These are phyloP conservation scores for Ellobius talpinus DNA, from an alignment of 2,113 vertebrate genomes.

Conservation along the genomic window DNA sequence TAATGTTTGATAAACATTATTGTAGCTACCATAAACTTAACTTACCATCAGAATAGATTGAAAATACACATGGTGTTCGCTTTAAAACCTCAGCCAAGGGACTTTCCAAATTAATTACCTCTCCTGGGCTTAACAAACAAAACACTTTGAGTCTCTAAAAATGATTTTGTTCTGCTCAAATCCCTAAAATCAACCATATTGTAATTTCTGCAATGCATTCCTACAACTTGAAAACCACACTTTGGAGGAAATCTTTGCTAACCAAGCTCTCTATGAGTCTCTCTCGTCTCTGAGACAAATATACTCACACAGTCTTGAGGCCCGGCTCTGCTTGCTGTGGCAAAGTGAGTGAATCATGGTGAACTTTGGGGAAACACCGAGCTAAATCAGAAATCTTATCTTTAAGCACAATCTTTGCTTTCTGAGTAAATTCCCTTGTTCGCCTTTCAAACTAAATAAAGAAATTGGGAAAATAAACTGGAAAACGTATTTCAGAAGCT, in stretches of 20 bases:
- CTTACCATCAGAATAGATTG: conserved; percentile 50
- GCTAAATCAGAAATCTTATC: conserved; percentile 33
- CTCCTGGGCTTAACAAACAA: conserved; percentile 27
- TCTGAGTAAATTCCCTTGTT: conserved; percentile 42
- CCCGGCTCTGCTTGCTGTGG: neutral
- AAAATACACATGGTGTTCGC: conserved; percentile 41
- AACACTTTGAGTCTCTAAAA: conserved; percentile 43
- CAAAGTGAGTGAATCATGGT: neutral
- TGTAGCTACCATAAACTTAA: neutral
- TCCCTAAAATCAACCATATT: conserved; percentile 26
- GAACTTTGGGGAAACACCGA: conserved; percentile 41
- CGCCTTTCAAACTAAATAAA: conserved; percentile 7
- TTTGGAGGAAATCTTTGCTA: neutral
- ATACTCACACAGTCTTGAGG: neutral
- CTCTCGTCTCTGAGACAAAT: neutral
- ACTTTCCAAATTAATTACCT: conserved; percentile 54
- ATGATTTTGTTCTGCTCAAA: neutral
- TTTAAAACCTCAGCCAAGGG: conserved; percentile 1
- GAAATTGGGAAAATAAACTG: neutral
- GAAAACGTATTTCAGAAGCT: conserved; percentile 30
- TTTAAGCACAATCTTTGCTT: conserved; percentile 25
- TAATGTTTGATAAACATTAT: conserved; percentile 20
- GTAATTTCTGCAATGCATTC: conserved; percentile 10
- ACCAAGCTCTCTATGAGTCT: neutral
- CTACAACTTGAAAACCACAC: conserved; percentile 25